These are phyloP conservation scores for Caenorhabditis elegans DNA, from an alignment of 1,140 invertebrate genomes.

Conservation along the genomic window DNA sequence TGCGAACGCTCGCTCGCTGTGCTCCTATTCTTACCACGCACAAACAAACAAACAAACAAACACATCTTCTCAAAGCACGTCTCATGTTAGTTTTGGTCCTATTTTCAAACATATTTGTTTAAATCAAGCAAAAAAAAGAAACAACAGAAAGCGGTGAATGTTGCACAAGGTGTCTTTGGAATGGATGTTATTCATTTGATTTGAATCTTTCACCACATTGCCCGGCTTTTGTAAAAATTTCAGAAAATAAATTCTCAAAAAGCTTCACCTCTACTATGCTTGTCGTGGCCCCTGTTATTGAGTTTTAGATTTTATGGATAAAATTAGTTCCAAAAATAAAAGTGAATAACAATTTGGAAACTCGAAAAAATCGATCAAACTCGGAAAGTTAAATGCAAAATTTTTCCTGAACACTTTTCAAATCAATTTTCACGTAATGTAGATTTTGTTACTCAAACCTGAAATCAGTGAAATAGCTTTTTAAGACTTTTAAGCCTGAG, in stretches of 20 bases:
- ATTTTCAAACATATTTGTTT: not conserved
- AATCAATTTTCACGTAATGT: too few relatives aligned
- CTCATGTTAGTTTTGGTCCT: not conserved
- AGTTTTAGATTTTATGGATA: not conserved
- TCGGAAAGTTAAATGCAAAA: too few relatives aligned
- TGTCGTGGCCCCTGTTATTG: not conserved
- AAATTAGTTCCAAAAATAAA: too few relatives aligned
- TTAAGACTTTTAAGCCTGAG: too few relatives aligned
- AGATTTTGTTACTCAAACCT: too few relatives aligned
- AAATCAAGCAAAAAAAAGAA: not conserved
- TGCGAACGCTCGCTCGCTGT: slow-evolving; percentile 17
- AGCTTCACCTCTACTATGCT: slow-evolving; percentile 3
- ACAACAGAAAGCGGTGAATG: not conserved
- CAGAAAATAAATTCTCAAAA: not conserved
- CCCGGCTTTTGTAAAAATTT: not conserved
- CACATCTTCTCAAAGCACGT: not conserved
- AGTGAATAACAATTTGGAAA: too few relatives aligned
- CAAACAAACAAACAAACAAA: too few relatives aligned
- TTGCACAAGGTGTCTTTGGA: slow-evolving; percentile 22
- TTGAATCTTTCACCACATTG: not conserved
- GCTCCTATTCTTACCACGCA: not conserved
- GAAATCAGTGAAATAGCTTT: too few relatives aligned
- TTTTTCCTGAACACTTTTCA: too few relatives aligned
- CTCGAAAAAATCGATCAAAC: too few relatives aligned
- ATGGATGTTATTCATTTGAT: slow-evolving; percentile 26